Evolutionary conservation across 2,888 invertebrate genomes (phyloP), one percentile per base, ranked within the genome.

Genomic region (Drosophila percnosoma): DNA sequence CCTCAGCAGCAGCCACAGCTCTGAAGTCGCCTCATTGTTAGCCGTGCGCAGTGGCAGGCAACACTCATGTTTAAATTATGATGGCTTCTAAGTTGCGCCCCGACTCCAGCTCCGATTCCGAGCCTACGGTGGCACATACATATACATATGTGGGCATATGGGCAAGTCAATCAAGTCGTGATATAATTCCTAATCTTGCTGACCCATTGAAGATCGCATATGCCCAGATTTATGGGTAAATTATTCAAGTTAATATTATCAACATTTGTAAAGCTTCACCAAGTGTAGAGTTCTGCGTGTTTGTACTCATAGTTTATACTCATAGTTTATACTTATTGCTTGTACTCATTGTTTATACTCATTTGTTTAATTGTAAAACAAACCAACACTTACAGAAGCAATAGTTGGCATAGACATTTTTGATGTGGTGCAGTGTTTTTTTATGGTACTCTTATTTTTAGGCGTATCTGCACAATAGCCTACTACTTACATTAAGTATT

Each of bases 61-160:
- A 81, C 89, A 90, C 87, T 90, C 89, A 90, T 91, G 89, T 87
- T 90, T 81, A 87, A 90, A 89, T 90, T 91, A 90, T 90, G 91
- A 90, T 87, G 89, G 91, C 91, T 91, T 90, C 87, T 87, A 87
- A 78, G 69, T 90, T 88, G 86, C 70, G 84, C 78, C 80, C 74
- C 73, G 61, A 61, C 42, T 40, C 24, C 52, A 10, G 3, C 53
- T 21, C 21, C 52, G 13, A 21, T 8, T 21, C 31, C 7, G 18
- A 24, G 24, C 48, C 63, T 51, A 38, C 58, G 42, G 40, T 53
- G 61, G 40, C 53, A 61, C 66, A 57, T 33, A 34, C 1, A 36
- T 52, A 60, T 36, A 21, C 36, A 64, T 63, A 83, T 90, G 82
- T 82, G 77, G 87, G 76, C 80, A 88, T 77, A 88, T 78, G 84